Base-by-base conservation (phyloP, 2,113 vertebrate genomes). In the Mormoops blainvillei region DNA sequence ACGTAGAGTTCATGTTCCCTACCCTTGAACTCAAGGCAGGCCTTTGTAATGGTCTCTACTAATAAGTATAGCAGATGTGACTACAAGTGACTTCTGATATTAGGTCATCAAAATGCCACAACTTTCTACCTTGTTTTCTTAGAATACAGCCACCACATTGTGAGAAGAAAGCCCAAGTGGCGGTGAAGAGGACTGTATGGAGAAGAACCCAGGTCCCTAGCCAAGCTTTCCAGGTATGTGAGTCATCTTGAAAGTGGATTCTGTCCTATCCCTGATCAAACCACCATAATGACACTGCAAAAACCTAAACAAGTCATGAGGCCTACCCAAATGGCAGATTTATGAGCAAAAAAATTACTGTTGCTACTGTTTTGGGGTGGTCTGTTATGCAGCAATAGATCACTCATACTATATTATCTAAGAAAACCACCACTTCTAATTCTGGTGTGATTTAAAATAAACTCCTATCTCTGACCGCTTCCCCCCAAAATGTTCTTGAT, bases 361-460 rank as follows among this genome's bases (percentile, higher is more conserved):
- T 8, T 83, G 68, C 18, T 73, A 78, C 84, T 92, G 45, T 31
- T 78, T 70, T 45, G 63, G 70, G 13, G 0, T 31, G 12, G 33
- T 48, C 31, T 80, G 19, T 58, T 73, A 80, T 31, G 86, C 1
- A 58, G 43, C 43, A 78, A 65, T 0, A 71, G 9, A 71, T 77
- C 89, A 90, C 15, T 54, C n/a, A 82, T 3, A 89, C n/a, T 81
- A 73, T 31, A 70, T 82, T 71, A 68, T n/a, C 84, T 76, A 76
- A 65, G 43, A 95, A 90, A 84, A 41, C 28, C 3, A 94, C 33
- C n/a, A 89, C 3, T 87, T 97, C 70, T 68, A 92, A 54, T 65
- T 70, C 58, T 70, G 61, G 3, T 63, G 54, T 43, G 45, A 88
- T 63, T 58, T 89, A 43, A 70, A 91, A 92, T 88, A 84, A 89